phyloP scores from a whole-genome alignment of 2,113 vertebrate species.

The Hipposideros armiger region DNA sequence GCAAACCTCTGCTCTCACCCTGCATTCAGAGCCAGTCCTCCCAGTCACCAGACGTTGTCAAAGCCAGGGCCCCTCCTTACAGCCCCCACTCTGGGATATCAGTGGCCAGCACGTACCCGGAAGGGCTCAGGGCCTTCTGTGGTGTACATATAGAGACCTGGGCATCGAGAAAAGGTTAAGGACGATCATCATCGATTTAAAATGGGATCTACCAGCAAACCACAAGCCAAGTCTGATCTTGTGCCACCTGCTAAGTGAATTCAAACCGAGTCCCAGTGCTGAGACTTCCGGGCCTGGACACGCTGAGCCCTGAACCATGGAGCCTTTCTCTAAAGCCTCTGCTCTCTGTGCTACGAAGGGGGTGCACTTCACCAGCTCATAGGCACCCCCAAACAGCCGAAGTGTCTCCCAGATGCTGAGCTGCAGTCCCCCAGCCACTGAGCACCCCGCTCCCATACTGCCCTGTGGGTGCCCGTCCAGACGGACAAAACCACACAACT shows the following conservation, averaged over 20 bases:
- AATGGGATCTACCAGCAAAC: background rate
- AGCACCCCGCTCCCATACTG: rapidly evolving
- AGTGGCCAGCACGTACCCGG: background rate
- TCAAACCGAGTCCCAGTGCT: background rate
- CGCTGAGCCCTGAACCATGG: background rate
- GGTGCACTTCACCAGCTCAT: rapidly evolving
- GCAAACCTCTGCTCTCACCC: too few relatives aligned
- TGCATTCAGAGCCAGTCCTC: too few relatives aligned
- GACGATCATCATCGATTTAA: background rate
- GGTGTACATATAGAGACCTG: background rate
- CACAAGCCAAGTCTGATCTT: background rate
- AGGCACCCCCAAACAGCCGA: rapidly evolving
- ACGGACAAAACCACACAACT: background rate
- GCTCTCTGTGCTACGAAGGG: background rate
- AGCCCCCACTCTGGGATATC: too few relatives aligned
- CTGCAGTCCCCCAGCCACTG: background rate
- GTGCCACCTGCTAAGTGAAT: background rate
- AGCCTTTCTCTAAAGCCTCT: background rate
- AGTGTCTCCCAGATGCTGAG: background rate
- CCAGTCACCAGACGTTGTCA: too few relatives aligned
- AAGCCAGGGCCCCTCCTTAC: too few relatives aligned
- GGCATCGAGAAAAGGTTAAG: background rate
- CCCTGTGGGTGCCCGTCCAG: background rate
- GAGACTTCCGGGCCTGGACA: background rate
- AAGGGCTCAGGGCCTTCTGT: background rate